These are phyloP conservation scores for Magallana gigas DNA, from an alignment of 1,140 invertebrate genomes.

Conservation along the genomic window DNA sequence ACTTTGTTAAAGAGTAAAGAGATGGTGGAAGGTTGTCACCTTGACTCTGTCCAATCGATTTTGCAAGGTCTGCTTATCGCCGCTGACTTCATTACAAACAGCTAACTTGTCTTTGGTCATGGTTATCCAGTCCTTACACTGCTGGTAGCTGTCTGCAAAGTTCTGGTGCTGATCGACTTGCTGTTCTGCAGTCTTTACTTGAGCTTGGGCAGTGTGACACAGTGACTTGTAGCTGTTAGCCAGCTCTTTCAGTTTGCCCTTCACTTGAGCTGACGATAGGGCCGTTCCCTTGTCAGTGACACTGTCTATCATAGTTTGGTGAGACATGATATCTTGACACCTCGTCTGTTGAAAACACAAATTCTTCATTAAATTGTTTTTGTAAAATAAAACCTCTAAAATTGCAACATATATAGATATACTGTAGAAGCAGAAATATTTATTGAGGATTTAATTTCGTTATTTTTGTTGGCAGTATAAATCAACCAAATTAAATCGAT, in stretches of 20 bases:
- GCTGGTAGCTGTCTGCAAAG: slow-evolving; percentile 72
- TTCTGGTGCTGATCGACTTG: slow-evolving; percentile 89
- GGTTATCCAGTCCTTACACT: slow-evolving; percentile 81
- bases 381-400: too few species aligned
- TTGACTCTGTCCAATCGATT: slow-evolving; percentile 91
- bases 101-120: slow-evolving; percentile 91
- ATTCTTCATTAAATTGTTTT: not conserved
- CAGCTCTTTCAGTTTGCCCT: slow-evolving; percentile 72
- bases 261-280: slow-evolving; percentile 85
- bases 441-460: too few species aligned
- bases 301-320: slow-evolving; percentile 92
- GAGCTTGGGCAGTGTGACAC: slow-evolving; percentile 90
- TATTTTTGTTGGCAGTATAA: too few species aligned
- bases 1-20: too few species aligned
- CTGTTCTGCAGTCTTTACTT: slow-evolving; percentile 91
- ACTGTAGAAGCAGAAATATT: too few species aligned
- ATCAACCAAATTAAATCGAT: too few species aligned
- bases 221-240: slow-evolving; percentile 85
- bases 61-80: slow-evolving; percentile 94
- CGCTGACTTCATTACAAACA: slow-evolving; percentile 93
- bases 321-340: slow-evolving; percentile 93
- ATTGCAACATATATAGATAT: too few species aligned
- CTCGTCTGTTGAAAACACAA: slow-evolving; percentile 79
- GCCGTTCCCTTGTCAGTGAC: slow-evolving; percentile 95
- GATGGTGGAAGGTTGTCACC: slow-evolving; percentile 59